Evolutionary conservation across 2,113 vertebrate species (phyloP).

Genomic region (Oostethus manadensis): DNA sequence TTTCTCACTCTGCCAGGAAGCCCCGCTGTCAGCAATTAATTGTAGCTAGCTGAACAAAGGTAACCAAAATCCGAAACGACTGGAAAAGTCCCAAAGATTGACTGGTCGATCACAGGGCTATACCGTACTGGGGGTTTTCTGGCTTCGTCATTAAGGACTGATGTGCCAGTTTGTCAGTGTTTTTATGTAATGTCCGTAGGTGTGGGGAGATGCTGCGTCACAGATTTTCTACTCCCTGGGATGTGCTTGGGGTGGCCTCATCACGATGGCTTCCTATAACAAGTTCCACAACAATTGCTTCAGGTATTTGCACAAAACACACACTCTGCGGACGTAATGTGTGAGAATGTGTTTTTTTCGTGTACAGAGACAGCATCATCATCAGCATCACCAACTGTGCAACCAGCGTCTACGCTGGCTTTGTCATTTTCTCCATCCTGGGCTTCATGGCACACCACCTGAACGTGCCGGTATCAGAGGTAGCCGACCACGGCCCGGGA

Average conservation of each 20-base stretch:
- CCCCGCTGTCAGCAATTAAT: too few species aligned
- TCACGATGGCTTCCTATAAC: conserved; percentile 99
- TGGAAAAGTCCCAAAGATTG: too few species aligned
- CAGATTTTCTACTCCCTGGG: conserved; percentile 98
- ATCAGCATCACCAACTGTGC: conserved; percentile 98
- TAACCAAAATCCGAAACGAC: too few species aligned
- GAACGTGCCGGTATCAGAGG: conserved; percentile 88
- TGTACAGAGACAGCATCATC: conserved; percentile 92
- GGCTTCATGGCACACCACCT: conserved; percentile 97
- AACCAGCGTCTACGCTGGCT: conserved; percentile 94
- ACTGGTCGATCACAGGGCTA: too few species aligned
- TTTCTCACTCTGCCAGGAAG: too few species aligned
- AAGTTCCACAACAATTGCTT: conserved; percentile 99
- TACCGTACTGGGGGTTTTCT: too few species aligned
- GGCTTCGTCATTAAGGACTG: neutral
- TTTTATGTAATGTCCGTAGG: conserved; percentile 64
- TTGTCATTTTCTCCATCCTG: conserved; percentile 98
- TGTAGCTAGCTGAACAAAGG: too few species aligned
- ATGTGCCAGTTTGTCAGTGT: neutral
- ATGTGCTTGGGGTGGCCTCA: conserved; percentile 95
- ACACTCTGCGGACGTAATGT: too few species aligned
- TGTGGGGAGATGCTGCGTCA: conserved; percentile 96
- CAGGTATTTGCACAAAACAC: conserved; percentile 65
- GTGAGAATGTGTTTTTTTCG: conserved; percentile 16
- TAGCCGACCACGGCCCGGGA: conserved; percentile 92